phyloP scores from a whole-genome alignment of 2,888 invertebrate genomes.

The Temnothorax rugatulus region DNA sequence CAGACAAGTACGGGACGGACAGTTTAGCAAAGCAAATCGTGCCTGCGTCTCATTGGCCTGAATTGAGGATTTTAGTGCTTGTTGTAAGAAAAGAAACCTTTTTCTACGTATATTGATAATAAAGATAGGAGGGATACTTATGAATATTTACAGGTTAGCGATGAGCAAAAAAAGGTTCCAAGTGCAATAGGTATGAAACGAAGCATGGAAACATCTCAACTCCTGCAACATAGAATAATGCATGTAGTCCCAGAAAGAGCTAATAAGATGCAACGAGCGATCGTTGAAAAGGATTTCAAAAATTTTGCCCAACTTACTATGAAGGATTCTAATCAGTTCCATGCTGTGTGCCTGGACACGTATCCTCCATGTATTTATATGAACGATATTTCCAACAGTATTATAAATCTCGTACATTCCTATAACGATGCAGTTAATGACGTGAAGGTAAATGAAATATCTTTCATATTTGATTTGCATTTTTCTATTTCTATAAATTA shows the following conservation, averaged over 20 bases:
- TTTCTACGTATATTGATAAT: neutral
- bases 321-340: slow-evolving; percentile 99
- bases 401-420: slow-evolving; percentile 93
- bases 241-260: slow-evolving; percentile 92
- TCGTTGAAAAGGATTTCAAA: slow-evolving; percentile 91
- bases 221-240: slow-evolving; percentile 92
- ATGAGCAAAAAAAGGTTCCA: slow-evolving; percentile 93
- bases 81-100: slow-evolving; percentile 89
- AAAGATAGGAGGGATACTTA: neutral
- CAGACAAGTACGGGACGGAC: slow-evolving; percentile 89
- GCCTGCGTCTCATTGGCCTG: slow-evolving; percentile 94
- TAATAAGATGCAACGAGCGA: slow-evolving; percentile 88
- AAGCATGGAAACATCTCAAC: slow-evolving; percentile 92
- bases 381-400: slow-evolving; percentile 94
- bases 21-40: slow-evolving; percentile 92
- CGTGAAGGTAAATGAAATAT: slow-evolving; percentile 87
- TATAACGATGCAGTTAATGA: slow-evolving; percentile 92
- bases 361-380: slow-evolving; percentile 97
- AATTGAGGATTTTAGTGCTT: slow-evolving; percentile 95
- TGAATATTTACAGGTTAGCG: slow-evolving; percentile 87
- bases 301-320: slow-evolving; percentile 97
- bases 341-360: slow-evolving; percentile 97
- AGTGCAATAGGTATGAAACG: slow-evolving; percentile 97
- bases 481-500: slow-evolving; percentile 17
- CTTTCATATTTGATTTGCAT: neutral